Conservation (phyloP, 1,140 invertebrate species). For the Arion vulgaris region DNA sequence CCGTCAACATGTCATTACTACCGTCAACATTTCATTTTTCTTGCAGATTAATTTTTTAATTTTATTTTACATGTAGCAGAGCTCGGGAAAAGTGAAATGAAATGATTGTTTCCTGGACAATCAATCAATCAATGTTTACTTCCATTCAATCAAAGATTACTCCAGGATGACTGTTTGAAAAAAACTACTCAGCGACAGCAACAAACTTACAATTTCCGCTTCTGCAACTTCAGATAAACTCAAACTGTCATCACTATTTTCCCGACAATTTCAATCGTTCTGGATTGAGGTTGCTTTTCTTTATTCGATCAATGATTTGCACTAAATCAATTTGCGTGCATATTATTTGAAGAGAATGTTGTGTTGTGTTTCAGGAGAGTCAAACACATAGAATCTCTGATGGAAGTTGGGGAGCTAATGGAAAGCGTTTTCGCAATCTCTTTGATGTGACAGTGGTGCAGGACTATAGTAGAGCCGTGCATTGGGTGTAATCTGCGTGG, state of each 20-base stretch:
- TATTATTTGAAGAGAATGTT: not conserved
- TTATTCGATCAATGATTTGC: not conserved
- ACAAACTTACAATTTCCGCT: not conserved
- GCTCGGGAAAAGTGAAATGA: no score
- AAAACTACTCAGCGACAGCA: not conserved
- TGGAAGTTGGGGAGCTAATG: not conserved
- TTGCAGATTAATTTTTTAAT: no score
- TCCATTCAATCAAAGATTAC: no score
- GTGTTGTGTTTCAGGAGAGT: not conserved
- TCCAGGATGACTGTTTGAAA: not conserved
- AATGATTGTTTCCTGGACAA: no score
- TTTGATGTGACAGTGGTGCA: no score
- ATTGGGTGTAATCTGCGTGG: no score
- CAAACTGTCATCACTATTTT: not conserved
- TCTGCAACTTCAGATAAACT: not conserved
- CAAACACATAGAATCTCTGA: not conserved
- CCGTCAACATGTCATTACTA: no score
- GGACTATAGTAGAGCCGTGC: no score
- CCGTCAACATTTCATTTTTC: no score
- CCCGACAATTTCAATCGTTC: not conserved
- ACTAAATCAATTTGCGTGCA: conserved; percentile 5
- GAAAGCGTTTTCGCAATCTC: no score
- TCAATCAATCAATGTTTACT: no score
- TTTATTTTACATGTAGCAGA: no score
- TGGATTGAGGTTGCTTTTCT: not conserved